Percentiles rank a stretch among this genome's conserved stretches.
phyloP scores from a whole-genome alignment of 1,140 invertebrate genomes.

The Pygmarrhopalites habei region DNA sequence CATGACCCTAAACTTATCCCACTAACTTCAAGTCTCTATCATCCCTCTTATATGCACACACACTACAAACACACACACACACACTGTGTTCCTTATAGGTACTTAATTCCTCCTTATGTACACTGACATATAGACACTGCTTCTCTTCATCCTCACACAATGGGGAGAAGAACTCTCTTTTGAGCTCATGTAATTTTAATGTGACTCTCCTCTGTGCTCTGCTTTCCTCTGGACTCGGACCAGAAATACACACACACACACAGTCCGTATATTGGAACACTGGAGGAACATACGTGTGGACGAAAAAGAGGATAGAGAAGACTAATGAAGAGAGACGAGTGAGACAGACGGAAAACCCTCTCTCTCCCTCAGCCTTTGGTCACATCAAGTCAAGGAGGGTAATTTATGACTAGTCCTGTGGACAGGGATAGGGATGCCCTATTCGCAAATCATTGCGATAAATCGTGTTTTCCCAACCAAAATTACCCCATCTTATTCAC shows the following conservation, averaged over 20 bases:
- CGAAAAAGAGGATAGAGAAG: no score
- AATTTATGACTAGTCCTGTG: slow-evolving; percentile 35
- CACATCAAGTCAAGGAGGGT: slow-evolving; percentile 36
- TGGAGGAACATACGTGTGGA: no score
- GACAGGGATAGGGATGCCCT: slow-evolving; percentile 26
- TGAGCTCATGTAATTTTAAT: neutral
- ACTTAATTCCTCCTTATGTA: no score
- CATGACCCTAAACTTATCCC: neutral
- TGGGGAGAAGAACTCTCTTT: no score
- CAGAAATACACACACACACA: neutral
- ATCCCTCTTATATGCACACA: no score
- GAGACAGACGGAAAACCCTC: neutral
- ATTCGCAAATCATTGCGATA: slow-evolving; percentile 33
- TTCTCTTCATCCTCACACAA: no score
- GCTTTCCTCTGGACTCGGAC: neutral
- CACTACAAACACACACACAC: no score
- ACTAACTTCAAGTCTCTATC: no score
- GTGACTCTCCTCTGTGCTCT: neutral
- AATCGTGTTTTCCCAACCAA: slow-evolving; percentile 20
- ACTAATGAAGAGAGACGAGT: no score
- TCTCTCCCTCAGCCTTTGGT: slow-evolving; percentile 17
- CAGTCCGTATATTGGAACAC: no score
- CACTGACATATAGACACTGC: no score
- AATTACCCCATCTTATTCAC: slow-evolving; percentile 13
- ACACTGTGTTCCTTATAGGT: no score